phyloP scores from a whole-genome alignment of 2,797 vertebrate genomes.

The Perodicticus potto region DNA sequence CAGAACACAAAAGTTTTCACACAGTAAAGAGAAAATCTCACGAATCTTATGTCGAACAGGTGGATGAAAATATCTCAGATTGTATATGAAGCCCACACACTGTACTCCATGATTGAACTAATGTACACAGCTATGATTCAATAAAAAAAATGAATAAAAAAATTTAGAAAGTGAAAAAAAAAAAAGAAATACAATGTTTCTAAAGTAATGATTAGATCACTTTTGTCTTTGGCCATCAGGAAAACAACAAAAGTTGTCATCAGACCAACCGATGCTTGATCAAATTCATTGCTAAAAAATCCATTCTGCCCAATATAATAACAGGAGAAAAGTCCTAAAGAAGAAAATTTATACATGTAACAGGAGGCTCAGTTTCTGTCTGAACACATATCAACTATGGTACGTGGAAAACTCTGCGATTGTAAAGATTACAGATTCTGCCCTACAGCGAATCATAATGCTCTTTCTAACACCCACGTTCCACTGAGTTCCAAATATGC shows the following conservation, averaged over 20 bases:
- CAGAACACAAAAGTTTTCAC: too few relatives aligned
- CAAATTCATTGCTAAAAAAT: neutral
- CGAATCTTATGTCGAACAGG: too few relatives aligned
- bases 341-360: neutral
- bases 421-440: neutral
- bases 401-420: neutral
- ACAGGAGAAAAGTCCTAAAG: neutral
- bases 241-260: neutral
- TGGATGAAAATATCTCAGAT: too few relatives aligned
- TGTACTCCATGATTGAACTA: too few relatives aligned
- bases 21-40: too few relatives aligned
- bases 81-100: too few relatives aligned
- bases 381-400: neutral
- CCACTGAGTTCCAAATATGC: neutral
- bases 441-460: too few relatives aligned
- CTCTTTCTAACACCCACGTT: neutral
- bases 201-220: neutral
- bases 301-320: neutral
- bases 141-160: too few relatives aligned
- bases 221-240: neutral
- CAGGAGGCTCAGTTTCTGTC: neutral
- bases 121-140: too few relatives aligned
- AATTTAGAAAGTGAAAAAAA: too few relatives aligned
- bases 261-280: neutral
- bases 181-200: neutral